Base-by-base conservation (phyloP, 2,113 vertebrate species). In the Nannobrachium achirus region DNA sequence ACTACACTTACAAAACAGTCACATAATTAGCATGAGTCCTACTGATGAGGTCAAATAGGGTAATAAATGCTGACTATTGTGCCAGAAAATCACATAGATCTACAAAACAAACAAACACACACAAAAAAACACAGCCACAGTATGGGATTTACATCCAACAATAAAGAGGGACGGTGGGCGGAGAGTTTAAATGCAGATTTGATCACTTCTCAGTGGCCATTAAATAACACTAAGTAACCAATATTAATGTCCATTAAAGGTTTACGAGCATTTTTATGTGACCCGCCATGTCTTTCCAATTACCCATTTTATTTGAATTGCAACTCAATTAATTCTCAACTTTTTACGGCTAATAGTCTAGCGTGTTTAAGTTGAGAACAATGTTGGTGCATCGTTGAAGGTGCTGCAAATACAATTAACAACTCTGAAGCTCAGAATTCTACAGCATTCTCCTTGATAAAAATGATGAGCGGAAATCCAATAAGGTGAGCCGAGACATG, bases 401-500 rank as follows among this genome's bases (percentile, higher is more conserved):
- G 10, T 39, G 20, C 56, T 51, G 7, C n/a, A 2, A 18, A 51
- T 51, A 51, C 7, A 18, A 51, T n/a, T 9, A 6, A 1, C 14
- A 40, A 61, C 51, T 33, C 25, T 33, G 45, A 42, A 38, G 46
- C n/a, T 11, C 10, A 41, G 14, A 1, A n/a, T 6, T 52, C 16
- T 41, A 42, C 49, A 48, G 46, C 33, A 15, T 8, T 9, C 4
- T 53, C 18, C 38, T 62, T 74, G 69, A 72, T 70, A n/a, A 8
- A n/a, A 64, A 45, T 59, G 53, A 67, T 57, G 71, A 72, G 51
- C 64, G 51, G 13, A 79, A 76, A 82, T 68, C 73, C 77, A 76
- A n/a, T 40, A 67, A 85, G 72, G 80, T 78, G 75, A 83, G 62
- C 69, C 46, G 41, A 41, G 82, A 72, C 78, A 79, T 50, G 71